Base-by-base conservation (phyloP, 2,888 invertebrate species). In the Eristalis pertinax region DNA sequence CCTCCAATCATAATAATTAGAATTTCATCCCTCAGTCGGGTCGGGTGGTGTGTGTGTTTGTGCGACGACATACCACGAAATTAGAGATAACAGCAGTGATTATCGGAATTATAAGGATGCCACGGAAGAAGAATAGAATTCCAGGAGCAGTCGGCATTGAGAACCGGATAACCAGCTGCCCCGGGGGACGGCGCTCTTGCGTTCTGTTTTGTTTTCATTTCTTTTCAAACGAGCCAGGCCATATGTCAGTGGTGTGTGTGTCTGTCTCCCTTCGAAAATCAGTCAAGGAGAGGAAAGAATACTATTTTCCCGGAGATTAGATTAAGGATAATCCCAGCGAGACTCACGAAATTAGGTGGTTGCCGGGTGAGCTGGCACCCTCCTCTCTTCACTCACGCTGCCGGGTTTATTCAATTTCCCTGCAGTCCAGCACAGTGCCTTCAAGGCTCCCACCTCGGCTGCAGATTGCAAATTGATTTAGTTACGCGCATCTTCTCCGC, bases 321-420 rank as follows among this genome's bases (percentile, higher is more conserved):
- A 87, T 87, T 87, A 73, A 76, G 84, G 84, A 87, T 87, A 84
- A 87, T 84, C 87, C 85, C 8, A n/a, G 56, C n/a, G 38, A 80
- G 32, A 32, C 32, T 4, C 1, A 84, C 29, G 73, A 84, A 84
- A 87, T 87, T 87, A 87, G 87, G 73, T 50, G 50, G 50, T n/a
- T 19, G 50, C 50, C 19, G 65, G 62, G 41, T 64, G 64, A 38
- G 58, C 38, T 67, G 56, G 19, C 19, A 19, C 11, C 56, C 56
- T 13, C n/a, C n/a, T n/a, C n/a, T n/a, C n/a, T n/a, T n/a, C n/a
- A n/a, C n/a, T n/a, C n/a, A n/a, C 2, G 13, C 69, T 70, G 43
- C 65, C 75, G 79, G 75, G 85, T 78, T 82, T 82, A 86, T 86
- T 82, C 74, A 86, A 78, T 87, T 87, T 68, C 50, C 29, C 13